Evolutionary conservation across 2,113 vertebrate genomes (phyloP), one percentile per base, ranked within the genome.

Genomic region (Himantopus leucocephalus): DNA sequence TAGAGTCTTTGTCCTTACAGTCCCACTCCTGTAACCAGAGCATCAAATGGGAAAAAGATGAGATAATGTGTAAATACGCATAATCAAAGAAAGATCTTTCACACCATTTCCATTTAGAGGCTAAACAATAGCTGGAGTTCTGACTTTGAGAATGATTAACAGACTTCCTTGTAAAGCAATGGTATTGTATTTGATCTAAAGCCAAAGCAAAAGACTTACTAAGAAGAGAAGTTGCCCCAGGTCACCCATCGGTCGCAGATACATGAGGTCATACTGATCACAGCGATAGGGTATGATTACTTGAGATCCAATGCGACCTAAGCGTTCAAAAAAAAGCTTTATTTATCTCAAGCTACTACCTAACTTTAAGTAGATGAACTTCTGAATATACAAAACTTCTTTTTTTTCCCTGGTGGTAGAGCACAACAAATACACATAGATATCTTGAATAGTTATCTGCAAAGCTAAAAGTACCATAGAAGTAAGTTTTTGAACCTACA

Each of bases 241-340:
- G 97, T 99, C 99, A 5, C 99, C 99, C 99, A 99, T 99, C 3
- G 98, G 99, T 83, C 97, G 98, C 52, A 99, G 97, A 79, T 99
- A 97, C 98, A 99, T 99, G 78, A 98, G 18, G 81, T 99, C 99
- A 91, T 99, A 99, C 70, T 97, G 97, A 66, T 99, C 99, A 96
- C 98, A 99, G 50, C 99, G 99, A 95, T 99, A 98, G 34, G 99
- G 99, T 77, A 99, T 83, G 27, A 99, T 78, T 13, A 99, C 72
- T 96, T 99, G 99, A 43, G 99, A 99, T 22, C 99, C 99, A 35
- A 99, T 98, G 34, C 99, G 99, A 90, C 99, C 99, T 99, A 94
- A 70, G 91, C 5, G 2, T 86, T 43, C 34, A 53, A 96, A 37
- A 58, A 1, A 35, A 43, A 63, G 48, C 26, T 70, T 78, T 5